Percentiles rank a stretch among this genome's conserved stretches.
Evolutionary conservation across 2,797 vertebrate genomes (phyloP).

Genomic region (Parambassis ranga): DNA sequence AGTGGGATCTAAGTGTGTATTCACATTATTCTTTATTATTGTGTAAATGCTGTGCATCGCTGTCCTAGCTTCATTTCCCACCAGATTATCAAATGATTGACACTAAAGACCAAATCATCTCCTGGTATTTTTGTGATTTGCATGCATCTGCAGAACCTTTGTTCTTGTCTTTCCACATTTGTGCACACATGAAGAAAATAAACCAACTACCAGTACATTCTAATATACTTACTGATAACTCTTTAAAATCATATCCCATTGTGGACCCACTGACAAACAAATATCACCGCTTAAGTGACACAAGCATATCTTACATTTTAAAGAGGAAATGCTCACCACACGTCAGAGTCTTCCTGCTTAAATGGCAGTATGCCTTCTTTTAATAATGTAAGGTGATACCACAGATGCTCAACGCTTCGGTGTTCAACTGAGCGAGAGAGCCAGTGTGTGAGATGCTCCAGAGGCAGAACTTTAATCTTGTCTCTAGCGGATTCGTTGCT

Average conservation of each 20-base stretch:
- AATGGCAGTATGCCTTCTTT: background rate
- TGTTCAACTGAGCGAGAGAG: conserved; percentile 39
- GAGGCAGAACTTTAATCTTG: conserved; percentile 33
- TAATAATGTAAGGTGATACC: background rate
- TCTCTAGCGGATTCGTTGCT: conserved; percentile 49
- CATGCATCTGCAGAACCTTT: background rate
- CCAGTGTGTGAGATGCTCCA: conserved; percentile 12
- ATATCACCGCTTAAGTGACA: background rate
- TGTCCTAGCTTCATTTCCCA: background rate
- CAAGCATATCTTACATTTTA: background rate
- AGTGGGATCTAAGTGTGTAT: background rate
- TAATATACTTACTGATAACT: background rate
- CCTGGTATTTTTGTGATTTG: background rate
- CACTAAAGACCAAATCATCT: background rate
- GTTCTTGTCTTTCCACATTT: background rate
- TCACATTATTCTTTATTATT: background rate
- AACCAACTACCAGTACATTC: background rate
- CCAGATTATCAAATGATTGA: background rate
- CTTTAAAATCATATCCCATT: background rate
- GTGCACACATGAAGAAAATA: background rate
- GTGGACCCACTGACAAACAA: background rate
- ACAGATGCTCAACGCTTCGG: conserved; percentile 33
- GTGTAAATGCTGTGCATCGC: background rate
- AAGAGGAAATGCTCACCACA: background rate
- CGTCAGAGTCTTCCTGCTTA: background rate